Evolutionary conservation across 2,888 invertebrate species (phyloP).

Genomic region (Petrolisthes manimaculis): DNA sequence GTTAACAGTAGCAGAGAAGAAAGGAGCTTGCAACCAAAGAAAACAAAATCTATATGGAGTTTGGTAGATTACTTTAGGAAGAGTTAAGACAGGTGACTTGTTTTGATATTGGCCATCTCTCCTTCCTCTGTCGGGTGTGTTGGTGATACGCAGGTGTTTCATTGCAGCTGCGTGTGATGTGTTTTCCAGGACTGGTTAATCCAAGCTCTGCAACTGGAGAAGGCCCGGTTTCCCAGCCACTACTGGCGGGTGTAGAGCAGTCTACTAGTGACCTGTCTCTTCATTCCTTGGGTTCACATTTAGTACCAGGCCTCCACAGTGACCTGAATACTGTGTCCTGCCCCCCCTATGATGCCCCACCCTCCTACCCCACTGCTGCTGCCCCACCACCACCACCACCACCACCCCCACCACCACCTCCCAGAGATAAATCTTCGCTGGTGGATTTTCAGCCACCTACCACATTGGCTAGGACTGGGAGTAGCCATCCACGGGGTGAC

Average conservation of each 20-base stretch:
- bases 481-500: slow-evolving; percentile 36
- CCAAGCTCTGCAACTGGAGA: slow-evolving; percentile 60
- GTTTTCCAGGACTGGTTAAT: slow-evolving; percentile 64
- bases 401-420: slow-evolving; percentile 12
- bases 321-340: slow-evolving; percentile 4
- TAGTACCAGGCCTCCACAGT: background rate
- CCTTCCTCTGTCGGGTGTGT: slow-evolving; percentile 48
- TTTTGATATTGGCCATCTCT: slow-evolving; percentile 38
- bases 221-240: slow-evolving; percentile 59
- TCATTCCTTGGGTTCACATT: slow-evolving; percentile 17
- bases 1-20: no score
- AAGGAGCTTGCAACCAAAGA: background rate
- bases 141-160: slow-evolving; percentile 59
- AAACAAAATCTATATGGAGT: background rate
- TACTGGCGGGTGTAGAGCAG: slow-evolving; percentile 58
- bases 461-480: background rate
- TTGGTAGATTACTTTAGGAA: background rate
- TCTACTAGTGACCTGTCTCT: slow-evolving; percentile 42
- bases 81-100: slow-evolving; percentile 11
- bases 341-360: slow-evolving; percentile 28
- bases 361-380: slow-evolving; percentile 27
- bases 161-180: slow-evolving; percentile 64
- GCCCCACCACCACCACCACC: slow-evolving; percentile 30
- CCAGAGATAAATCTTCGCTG: slow-evolving; percentile 25
- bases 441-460: slow-evolving; percentile 26